Percentiles rank a stretch among this genome's conserved stretches.
Evolutionary conservation across 2,113 vertebrate species (phyloP).

Genomic region (Carettochelys insculpta): DNA sequence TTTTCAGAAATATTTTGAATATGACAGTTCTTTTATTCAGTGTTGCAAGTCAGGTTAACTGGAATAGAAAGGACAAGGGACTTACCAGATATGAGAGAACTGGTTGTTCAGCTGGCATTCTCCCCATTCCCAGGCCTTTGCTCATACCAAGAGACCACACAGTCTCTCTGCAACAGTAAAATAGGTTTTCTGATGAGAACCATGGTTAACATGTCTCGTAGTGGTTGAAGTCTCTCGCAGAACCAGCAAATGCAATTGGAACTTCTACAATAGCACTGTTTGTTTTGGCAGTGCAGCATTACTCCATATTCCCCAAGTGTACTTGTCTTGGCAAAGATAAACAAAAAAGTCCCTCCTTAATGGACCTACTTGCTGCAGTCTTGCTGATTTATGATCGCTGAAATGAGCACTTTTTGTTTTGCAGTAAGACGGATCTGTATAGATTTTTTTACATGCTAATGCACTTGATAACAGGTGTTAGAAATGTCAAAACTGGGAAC

Average conservation of each 20-base stretch:
- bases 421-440: neutral
- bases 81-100: neutral
- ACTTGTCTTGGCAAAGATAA: neutral
- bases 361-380: neutral
- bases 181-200: neutral
- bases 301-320: slow-evolving; percentile 18
- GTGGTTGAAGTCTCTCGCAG: neutral
- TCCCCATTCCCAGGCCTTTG: neutral
- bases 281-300: slow-evolving; percentile 8
- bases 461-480: neutral
- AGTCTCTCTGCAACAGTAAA: neutral
- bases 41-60: neutral
- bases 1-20: neutral
- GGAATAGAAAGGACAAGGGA: neutral
- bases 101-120: neutral
- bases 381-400: neutral
- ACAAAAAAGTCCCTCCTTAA: neutral
- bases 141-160: neutral
- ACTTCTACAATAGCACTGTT: slow-evolving; percentile 8
- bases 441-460: neutral
- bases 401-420: neutral
- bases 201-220: neutral
- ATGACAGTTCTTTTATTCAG: neutral
- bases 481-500: neutral
- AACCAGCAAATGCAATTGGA: neutral